Conservation (phyloP, 1,140 invertebrate species). For the Scylla paramamosain region DNA sequence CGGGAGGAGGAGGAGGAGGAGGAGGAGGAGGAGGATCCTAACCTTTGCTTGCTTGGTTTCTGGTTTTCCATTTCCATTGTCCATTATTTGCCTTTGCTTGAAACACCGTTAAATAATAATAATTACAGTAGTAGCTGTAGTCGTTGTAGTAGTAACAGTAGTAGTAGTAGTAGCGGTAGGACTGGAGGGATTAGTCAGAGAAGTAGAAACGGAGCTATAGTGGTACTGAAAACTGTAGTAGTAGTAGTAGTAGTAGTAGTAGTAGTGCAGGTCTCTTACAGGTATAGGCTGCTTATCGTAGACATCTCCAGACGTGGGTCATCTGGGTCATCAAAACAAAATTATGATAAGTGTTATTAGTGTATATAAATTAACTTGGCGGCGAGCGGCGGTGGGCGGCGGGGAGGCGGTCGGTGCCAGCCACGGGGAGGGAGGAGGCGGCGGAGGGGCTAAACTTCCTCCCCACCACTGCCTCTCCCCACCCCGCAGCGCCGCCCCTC, state of each 20-base stretch:
- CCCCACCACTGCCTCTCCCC: not conserved
- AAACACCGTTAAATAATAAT: slow-evolving; percentile 49
- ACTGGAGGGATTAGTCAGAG: not conserved
- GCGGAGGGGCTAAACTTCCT: not conserved
- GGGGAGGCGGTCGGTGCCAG: not conserved
- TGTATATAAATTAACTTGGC: slow-evolving; percentile 45
- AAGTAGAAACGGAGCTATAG: not conserved
- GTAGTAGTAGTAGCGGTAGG: not conserved
- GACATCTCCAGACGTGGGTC: slow-evolving; percentile 39
- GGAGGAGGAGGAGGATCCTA: slow-evolving; percentile 33
- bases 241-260: slow-evolving; percentile 5
- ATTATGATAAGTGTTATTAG: slow-evolving; percentile 42
- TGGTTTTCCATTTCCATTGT: not conserved
- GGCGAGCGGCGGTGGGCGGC: not conserved
- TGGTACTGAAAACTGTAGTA: not conserved
- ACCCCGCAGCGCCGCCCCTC: not conserved
- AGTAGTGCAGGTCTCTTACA: slow-evolving; percentile 41
- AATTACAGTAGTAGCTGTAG: slow-evolving; percentile 1
- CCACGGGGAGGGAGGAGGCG: not conserved
- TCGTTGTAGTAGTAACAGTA: not conserved
- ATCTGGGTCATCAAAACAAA: slow-evolving; percentile 58
- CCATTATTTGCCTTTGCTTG: slow-evolving; percentile 36
- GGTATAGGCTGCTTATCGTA: slow-evolving; percentile 19
- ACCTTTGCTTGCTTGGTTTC: slow-evolving; percentile 12
- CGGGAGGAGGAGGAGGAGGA: slow-evolving; percentile 41